A percentile compares a stretch with the other conserved stretches of the same genome.
These are phyloP conservation scores for Chinchilla lanigera DNA, from an alignment of 2,113 vertebrate genomes.

Conservation along the genomic window DNA sequence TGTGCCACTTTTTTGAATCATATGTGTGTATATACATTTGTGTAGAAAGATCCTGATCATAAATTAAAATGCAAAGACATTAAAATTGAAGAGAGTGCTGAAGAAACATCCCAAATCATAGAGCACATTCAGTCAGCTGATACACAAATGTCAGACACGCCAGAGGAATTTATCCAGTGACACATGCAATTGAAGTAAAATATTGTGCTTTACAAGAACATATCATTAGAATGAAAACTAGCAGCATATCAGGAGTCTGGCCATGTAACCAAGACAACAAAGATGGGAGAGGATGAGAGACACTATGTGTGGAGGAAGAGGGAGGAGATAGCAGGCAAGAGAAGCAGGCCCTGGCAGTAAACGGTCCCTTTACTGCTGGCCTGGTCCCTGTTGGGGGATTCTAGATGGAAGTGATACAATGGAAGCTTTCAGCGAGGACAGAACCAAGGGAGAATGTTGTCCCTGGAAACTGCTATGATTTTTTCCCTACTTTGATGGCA, in stretches of 20 bases:
- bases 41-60: conserved; percentile 71
- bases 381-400: rapidly evolving
- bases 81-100: conserved; percentile 61
- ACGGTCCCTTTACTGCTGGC: not conserved
- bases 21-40: conserved; percentile 41
- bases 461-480: not conserved
- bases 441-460: not conserved
- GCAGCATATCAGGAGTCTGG: conserved; percentile 82
- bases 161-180: conserved; percentile 86
- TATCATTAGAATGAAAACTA: conserved; percentile 88
- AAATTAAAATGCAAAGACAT: conserved; percentile 78
- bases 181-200: conserved; percentile 85
- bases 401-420: rapidly evolving
- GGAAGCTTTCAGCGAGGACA: not conserved
- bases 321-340: conserved; percentile 61
- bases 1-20: conserved; percentile 56
- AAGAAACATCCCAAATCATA: conserved; percentile 80
- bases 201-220: conserved; percentile 86
- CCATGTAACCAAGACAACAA: conserved; percentile 90
- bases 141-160: conserved; percentile 84
- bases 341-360: not conserved
- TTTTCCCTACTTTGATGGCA: not conserved
- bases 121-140: conserved; percentile 79
- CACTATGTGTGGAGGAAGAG: conserved; percentile 55
- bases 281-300: conserved; percentile 79